Conservation (phyloP, 2,888 invertebrate genomes). For the Acronicta alni region DNA sequence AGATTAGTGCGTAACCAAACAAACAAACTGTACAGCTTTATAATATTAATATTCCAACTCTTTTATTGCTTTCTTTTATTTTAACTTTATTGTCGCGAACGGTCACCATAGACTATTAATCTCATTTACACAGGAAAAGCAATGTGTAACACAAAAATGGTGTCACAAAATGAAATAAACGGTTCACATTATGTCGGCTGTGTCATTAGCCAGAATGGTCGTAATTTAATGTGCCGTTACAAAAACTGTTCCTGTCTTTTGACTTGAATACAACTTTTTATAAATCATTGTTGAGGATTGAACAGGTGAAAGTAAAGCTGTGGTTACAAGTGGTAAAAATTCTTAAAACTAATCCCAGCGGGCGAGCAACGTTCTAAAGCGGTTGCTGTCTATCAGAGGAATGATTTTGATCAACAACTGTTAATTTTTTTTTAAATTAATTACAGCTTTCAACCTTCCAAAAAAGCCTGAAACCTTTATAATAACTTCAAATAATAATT, state of each 20-base stretch:
- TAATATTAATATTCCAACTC: constrained; percentile 15
- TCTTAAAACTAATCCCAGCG: neutral
- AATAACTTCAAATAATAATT: too few species aligned
- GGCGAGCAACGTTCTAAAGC: neutral
- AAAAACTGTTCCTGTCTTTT: constrained; percentile 59
- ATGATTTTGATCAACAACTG: too few species aligned
- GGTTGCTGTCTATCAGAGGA: too few species aligned
- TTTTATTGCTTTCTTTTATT: constrained; percentile 29
- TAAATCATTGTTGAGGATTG: constrained; percentile 36
- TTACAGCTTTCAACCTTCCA: too few species aligned
- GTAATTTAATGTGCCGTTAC: constrained; percentile 66
- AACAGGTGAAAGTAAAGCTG: constrained; percentile 52
- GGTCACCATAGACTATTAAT: constrained; percentile 37
- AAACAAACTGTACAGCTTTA: too few species aligned
- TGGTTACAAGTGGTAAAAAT: constrained; percentile 14
- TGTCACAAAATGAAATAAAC: constrained; percentile 56
- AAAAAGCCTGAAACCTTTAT: too few species aligned
- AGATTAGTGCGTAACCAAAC: too few species aligned
- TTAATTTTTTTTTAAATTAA: too few species aligned
- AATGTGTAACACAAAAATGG: constrained; percentile 47
- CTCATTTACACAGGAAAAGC: constrained; percentile 46
- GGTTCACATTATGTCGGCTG: constrained; percentile 49
- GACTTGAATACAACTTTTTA: constrained; percentile 43
- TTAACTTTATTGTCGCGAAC: constrained; percentile 17
- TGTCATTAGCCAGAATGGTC: constrained; percentile 62